Evolutionary conservation across 2,888 invertebrate species (phyloP).

Genomic region (Drosophila limbata): DNA sequence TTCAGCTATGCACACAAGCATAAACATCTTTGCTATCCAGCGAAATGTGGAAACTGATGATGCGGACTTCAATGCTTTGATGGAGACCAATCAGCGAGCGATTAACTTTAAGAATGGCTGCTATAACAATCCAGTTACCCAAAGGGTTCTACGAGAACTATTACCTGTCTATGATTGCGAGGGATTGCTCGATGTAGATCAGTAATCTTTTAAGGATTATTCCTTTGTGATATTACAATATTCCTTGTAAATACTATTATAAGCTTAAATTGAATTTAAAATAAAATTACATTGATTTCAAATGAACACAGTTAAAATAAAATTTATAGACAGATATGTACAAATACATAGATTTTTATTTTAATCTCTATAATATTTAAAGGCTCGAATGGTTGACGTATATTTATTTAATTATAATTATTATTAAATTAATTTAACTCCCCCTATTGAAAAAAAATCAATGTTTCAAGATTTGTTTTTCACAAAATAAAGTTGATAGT

Average conservation of each 20-base stretch:
- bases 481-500: no score
- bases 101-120: constrained; percentile 79
- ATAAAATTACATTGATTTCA: background rate
- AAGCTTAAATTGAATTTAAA: background rate
- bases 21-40: constrained; percentile 79
- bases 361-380: no score
- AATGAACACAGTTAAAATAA: no score
- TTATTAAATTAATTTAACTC: no score
- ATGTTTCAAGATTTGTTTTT: no score
- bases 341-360: no score
- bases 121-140: constrained; percentile 78
- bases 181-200: constrained; percentile 82
- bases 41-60: constrained; percentile 81
- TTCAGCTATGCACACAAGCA: constrained; percentile 81
- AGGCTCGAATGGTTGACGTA: no score
- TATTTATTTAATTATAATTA: no score
- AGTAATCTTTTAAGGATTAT: constrained; percentile 42
- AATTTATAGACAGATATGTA: no score
- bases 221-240: background rate
- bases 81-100: constrained; percentile 77
- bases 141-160: constrained; percentile 74
- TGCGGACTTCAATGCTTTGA: constrained; percentile 83
- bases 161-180: constrained; percentile 80
- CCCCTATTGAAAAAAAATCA: no score
- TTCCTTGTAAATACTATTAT: background rate